Base-by-base conservation (phyloP, 2,797 vertebrate species). In the Spinibarbus caldwelli region DNA sequence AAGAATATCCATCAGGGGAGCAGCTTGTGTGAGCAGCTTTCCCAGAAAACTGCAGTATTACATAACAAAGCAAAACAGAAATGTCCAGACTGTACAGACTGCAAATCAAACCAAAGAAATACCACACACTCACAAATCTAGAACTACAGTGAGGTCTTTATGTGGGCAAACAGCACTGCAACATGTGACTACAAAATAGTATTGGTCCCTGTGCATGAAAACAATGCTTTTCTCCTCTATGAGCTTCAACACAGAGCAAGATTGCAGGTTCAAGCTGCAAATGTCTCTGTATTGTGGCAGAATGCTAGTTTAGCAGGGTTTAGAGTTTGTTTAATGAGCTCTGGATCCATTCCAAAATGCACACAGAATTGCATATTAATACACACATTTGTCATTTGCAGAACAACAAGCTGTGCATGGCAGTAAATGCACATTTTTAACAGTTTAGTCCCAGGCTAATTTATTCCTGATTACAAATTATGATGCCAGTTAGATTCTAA, bases 111-210 rank as follows among this genome's bases (percentile, higher is more conserved):
- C 12, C n/a, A n/a, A n/a, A n/a, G n/a, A n/a, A n/a, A n/a, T n/a
- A n/a, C n/a, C 23, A 67, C 41, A 72, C 49, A 80, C 52, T 21
- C 67, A 73, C 38, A 77, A 31, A 76, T 52, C 71, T 17, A 38
- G 47, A 82, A 43, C 62, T 43, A 78, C 26, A 82, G 26, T 73
- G 54, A 47, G 41, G 70, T 62, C 21, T 75, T 83, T 66, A 66
- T 49, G 9, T 75, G 19, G 8, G 29, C 8, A 66, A 36, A 49
- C 54, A 43, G 52, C 80, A 73, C 57, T 47, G 11, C 11, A 47
- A 34, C 71, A 83, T 75, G 70, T 73, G 36, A 47, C 49, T 15
- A 5, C 19, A n/a, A 38, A 77, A 78, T n/a, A 59, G 43, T 49
- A 66, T 26, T 29, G 47, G 31, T 7, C 23, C 45, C 34, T 52